Evolutionary conservation across 2,113 vertebrate genomes (phyloP).

Genomic region (Mungos mungo): DNA sequence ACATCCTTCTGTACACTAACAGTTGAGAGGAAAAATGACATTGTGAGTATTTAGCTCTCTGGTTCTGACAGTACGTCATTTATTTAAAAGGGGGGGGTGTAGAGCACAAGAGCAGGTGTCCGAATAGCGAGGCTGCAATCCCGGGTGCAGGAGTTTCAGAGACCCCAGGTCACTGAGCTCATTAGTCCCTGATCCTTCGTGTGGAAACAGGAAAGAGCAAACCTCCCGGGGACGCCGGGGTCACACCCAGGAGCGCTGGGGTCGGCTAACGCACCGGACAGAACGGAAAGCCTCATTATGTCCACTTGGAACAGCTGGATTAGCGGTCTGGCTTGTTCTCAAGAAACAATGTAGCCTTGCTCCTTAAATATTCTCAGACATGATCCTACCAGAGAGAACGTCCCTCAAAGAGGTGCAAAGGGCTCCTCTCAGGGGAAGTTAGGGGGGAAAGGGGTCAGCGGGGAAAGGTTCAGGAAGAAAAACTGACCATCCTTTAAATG

Average conservation of each 20-base stretch:
- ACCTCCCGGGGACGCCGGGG: neutral
- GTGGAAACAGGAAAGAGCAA: neutral
- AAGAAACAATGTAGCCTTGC: neutral
- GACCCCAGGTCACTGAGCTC: neutral
- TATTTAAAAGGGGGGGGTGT: neutral
- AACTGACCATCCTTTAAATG: neutral
- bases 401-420: neutral
- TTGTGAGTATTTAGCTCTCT: neutral
- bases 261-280: neutral
- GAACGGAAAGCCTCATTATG: neutral
- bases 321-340: neutral
- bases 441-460: neutral
- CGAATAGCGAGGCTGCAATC: neutral
- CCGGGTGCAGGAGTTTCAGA: neutral
- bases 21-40: neutral
- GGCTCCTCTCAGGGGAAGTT: neutral
- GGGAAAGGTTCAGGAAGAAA: slow-evolving; percentile 1
- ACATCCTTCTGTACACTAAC: neutral
- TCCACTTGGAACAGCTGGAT: neutral
- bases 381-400: neutral
- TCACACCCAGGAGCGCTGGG: neutral
- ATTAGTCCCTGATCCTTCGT: neutral
- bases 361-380: neutral
- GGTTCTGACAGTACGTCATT: neutral
- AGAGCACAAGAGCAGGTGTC: neutral